Evolutionary conservation across 2,113 vertebrate genomes (phyloP).

Genomic region (Columba janthina): DNA sequence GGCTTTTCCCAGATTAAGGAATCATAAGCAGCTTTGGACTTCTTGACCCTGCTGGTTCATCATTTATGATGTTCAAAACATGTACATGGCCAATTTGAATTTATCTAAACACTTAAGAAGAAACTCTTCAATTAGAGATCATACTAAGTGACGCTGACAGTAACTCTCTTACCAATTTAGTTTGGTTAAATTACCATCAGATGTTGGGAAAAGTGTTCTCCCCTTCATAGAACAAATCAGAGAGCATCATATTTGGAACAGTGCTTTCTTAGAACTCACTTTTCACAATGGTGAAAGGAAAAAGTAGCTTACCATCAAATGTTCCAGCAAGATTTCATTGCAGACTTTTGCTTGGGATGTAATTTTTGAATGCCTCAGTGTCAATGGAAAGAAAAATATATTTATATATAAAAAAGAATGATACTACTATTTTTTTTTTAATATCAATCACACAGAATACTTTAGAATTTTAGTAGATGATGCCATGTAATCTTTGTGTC

Average conservation of each 20-base stretch:
- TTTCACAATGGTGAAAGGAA: background rate
- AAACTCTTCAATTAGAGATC: constrained; percentile 12
- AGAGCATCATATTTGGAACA: background rate
- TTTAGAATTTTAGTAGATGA: constrained; percentile 16
- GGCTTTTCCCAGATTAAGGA: constrained; percentile 32
- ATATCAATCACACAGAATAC: background rate
- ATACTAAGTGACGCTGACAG: background rate
- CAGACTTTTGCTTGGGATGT: background rate
- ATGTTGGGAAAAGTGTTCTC: background rate
- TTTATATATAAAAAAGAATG: background rate
- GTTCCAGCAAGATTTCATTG: background rate
- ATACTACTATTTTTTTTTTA: background rate
- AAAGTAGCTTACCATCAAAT: background rate
- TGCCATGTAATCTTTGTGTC: background rate
- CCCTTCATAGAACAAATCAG: background rate
- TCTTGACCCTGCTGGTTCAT: background rate
- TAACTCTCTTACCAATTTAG: background rate
- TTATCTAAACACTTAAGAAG: constrained; percentile 24
- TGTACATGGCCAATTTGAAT: background rate
- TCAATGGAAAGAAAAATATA: background rate
- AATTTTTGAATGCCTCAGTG: background rate
- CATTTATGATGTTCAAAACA: constrained; percentile 28
- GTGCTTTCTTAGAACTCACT: background rate
- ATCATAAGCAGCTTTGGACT: background rate
- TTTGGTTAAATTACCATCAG: background rate